A percentile compares a stretch with the other conserved stretches of the same genome.
Conservation (phyloP, 35 echinoderm and acorn worm species). For the Ophioderma brevispina region DNA sequence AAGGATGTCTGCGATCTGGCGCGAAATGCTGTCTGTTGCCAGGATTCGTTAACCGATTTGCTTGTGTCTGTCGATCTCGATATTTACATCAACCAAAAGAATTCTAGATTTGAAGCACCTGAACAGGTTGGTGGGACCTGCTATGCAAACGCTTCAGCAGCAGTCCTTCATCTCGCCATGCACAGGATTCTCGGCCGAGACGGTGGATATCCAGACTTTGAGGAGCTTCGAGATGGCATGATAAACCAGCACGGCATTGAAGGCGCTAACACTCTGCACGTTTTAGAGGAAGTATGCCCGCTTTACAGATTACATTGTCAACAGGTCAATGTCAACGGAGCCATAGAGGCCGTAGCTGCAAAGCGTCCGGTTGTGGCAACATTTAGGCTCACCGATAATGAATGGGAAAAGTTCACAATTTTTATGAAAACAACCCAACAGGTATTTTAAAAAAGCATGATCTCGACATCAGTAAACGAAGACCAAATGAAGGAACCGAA, state of each 20-base stretch:
- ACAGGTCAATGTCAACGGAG: background rate
- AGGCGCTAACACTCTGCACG: background rate
- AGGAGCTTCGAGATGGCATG: background rate
- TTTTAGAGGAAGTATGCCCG: background rate
- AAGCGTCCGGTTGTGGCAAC: background rate
- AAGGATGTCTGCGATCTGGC: background rate
- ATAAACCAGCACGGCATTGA: background rate
- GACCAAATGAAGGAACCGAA: background rate
- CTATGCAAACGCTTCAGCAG: constrained; percentile 4
- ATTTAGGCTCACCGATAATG: background rate
- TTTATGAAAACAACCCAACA: background rate
- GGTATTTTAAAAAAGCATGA: background rate
- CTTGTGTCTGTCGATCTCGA: background rate
- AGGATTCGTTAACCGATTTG: background rate
- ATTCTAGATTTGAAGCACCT: background rate
- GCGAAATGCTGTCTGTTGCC: background rate
- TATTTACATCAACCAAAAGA: background rate
- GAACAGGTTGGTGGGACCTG: background rate
- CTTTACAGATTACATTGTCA: background rate
- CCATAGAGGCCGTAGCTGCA: background rate
- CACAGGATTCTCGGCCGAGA: background rate
- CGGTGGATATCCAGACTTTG: background rate
- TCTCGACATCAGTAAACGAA: background rate
- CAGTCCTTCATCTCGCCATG: background rate
- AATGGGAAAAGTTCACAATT: background rate